Percentiles rank a stretch among this genome's conserved stretches.
Conservation (phyloP, 2,797 vertebrate genomes). For the Neosilurus hyrtlii region DNA sequence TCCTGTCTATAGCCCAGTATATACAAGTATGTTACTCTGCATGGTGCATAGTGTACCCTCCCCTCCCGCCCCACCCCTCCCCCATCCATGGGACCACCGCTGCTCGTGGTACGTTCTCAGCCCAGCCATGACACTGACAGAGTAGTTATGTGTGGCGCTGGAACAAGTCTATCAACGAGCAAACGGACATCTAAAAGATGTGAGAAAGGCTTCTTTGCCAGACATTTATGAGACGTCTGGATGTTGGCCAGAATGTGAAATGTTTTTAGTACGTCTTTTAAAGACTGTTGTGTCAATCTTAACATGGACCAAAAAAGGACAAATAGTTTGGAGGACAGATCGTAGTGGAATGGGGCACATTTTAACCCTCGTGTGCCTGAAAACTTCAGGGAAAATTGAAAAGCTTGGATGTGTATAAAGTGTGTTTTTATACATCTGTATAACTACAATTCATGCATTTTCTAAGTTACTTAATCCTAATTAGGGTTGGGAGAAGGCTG, state of each 20-base stretch:
- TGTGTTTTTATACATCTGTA: background rate
- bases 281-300: constrained; percentile 24
- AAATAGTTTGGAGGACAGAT: constrained; percentile 8
- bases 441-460: too few species aligned
- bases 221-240: constrained; percentile 30
- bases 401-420: background rate
- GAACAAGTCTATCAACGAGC: constrained; percentile 16
- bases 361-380: background rate
- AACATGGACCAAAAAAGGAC: constrained; percentile 38
- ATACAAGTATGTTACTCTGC: background rate
- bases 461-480: too few species aligned
- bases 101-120: background rate
- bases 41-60: background rate
- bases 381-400: background rate
- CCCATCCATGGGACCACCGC: background rate
- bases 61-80: too few species aligned
- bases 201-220: constrained; percentile 32
- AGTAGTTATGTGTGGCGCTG: constrained; percentile 23
- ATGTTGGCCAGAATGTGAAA: constrained; percentile 19
- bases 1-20: background rate
- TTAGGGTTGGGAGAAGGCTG: too few species aligned
- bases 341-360: background rate
- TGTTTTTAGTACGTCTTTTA: constrained; percentile 31
- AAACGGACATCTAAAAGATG: constrained; percentile 21
- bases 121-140: constrained; percentile 4